Base-by-base conservation (phyloP, 2,113 vertebrate species). In the Pelmatolapia mariae region DNA sequence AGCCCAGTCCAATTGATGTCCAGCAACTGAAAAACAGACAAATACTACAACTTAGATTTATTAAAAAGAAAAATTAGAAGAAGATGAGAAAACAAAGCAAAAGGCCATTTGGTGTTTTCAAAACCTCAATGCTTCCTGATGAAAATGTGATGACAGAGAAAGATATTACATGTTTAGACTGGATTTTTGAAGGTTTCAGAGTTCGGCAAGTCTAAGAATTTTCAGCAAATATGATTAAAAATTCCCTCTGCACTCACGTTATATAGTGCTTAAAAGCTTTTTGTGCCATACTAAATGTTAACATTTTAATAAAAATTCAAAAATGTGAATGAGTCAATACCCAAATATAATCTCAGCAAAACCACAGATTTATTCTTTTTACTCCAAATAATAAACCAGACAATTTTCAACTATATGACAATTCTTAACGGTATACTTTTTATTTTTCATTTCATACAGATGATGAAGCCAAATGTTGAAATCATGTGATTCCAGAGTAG, bases 1-100 rank as follows among this genome's bases (percentile, higher is more conserved):
- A 99, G 96, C 89, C 99, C 98, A 1, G 98, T 98, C 99, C 99
- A 99, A 73, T 99, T 99, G 89, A 99, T 98, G 94, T 99, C 98
- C 93, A 99, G 94, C 89, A 97, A 92, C 99, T 99, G 95, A 89
- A 93, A 95, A 8, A 90, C 86, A 91, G 53, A 86, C 43, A 33
- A 10, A 16, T 13, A 3, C 13, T 1, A 43, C 12, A 8, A 81
- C 0, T 43, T 11, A 4, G 4, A 83, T 29, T 22, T 68, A 68
- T n/a, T 13, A 0, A 40, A 0, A 40, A 9, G 3, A 29, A 38
- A 33, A 22, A 71, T 10, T 24, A 71, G n/a, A 68, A 68, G 63
- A 68, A 0, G 8, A 31, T 2, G 6, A 76, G 16, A 78, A 45
- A 5, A 50, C 71, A 19, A 76, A 76, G 10, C 24, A 8, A 50